phyloP scores from a whole-genome alignment of 2,797 vertebrate genomes.

The Meriones psammophilus region DNA sequence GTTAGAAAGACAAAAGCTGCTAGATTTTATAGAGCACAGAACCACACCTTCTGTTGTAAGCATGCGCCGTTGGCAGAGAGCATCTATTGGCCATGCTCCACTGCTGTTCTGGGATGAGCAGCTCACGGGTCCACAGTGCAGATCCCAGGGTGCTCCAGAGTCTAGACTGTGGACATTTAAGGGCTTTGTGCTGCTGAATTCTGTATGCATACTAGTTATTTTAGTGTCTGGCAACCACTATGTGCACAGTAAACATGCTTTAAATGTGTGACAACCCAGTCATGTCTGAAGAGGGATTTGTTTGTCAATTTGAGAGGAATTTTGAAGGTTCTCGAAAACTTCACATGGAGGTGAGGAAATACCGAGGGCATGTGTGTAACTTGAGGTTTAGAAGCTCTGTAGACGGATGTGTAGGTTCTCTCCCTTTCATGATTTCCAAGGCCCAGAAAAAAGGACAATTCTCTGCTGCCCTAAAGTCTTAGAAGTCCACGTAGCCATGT shows the following conservation, averaged over 20 bases:
- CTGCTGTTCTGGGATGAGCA: background rate
- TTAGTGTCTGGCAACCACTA: background rate
- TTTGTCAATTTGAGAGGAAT: conserved; percentile 3
- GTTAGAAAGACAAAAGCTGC: conserved; percentile 1
- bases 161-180: background rate
- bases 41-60: background rate
- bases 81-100: background rate
- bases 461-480: background rate
- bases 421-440: conserved; percentile 16
- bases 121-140: background rate
- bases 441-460: background rate
- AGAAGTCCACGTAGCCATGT: background rate
- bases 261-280: background rate
- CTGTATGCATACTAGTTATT: background rate
- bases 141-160: background rate
- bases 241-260: conserved; percentile 37
- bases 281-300: conserved; percentile 12
- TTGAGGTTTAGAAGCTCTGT: background rate
- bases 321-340: conserved; percentile 41
- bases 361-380: background rate
- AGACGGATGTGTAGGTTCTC: background rate
- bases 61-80: background rate
- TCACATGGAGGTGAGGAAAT: background rate
- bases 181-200: background rate
- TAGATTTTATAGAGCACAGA: background rate